phyloP scores from a whole-genome alignment of 2,113 vertebrate genomes.

The Aegotheles bennettii region DNA sequence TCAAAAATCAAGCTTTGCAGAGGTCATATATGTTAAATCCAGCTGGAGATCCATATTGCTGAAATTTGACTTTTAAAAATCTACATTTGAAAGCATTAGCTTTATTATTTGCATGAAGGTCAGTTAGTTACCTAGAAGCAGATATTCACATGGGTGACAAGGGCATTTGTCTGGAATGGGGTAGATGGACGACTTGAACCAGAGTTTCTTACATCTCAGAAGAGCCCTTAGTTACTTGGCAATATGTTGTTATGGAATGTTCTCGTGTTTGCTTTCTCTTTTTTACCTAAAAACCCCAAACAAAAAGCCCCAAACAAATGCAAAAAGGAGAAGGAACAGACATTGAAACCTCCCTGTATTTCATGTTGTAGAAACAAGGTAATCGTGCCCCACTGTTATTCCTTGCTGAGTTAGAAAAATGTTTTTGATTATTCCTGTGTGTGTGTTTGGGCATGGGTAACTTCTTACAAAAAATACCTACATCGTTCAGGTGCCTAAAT shows the following conservation, averaged over 20 bases:
- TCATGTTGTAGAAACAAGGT: neutral
- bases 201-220: neutral
- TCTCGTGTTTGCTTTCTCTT: neutral
- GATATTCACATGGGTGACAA: neutral
- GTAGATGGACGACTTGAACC: neutral
- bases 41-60: neutral
- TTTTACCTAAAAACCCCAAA: neutral
- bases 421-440: neutral
- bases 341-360: neutral
- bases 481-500: neutral
- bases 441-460: neutral
- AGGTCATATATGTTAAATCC: neutral
- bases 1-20: neutral
- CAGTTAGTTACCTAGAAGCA: neutral
- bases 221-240: neutral
- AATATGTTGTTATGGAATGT: neutral
- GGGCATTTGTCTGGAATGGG: neutral
- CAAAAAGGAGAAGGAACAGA: neutral
- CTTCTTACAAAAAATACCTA: neutral
- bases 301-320: neutral
- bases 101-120: neutral
- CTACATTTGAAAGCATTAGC: neutral
- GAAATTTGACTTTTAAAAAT: neutral
- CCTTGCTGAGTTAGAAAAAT: neutral
- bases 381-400: neutral